A percentile compares a stretch with the other conserved stretches of the same genome.
These are phyloP conservation scores for Stenichneumon culpator DNA, from an alignment of 2,888 invertebrate genomes.

Conservation along the genomic window DNA sequence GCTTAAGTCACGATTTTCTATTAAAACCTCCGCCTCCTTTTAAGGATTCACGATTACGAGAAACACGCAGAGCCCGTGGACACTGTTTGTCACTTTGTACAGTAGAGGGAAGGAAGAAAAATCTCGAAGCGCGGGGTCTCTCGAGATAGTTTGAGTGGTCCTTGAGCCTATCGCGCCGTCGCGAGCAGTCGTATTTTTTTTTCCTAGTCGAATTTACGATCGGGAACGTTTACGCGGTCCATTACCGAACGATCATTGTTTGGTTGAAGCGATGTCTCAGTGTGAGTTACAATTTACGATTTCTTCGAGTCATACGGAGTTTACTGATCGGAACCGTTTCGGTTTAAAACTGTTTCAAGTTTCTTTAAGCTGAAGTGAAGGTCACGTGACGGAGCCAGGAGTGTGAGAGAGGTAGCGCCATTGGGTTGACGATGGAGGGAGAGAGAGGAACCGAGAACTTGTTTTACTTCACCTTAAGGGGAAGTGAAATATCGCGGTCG, in stretches of 20 bases:
- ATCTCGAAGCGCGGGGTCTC: constrained; percentile 44
- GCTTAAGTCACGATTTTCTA: constrained; percentile 17
- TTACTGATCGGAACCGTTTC: neutral
- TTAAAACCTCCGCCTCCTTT: neutral
- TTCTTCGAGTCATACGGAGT: neutral
- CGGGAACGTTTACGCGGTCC: neutral
- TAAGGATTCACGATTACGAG: constrained; percentile 47
- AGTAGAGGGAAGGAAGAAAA: constrained; percentile 12
- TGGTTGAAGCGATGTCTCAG: neutral
- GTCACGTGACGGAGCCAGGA: too few relatives aligned
- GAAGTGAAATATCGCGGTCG: too few relatives aligned
- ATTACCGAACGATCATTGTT: neutral
- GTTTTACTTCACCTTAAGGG: too few relatives aligned
- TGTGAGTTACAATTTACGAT: constrained; percentile 37
- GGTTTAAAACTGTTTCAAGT: too few relatives aligned
- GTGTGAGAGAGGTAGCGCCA: too few relatives aligned
- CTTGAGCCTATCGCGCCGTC: constrained; percentile 62
- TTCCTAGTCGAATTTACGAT: constrained; percentile 55
- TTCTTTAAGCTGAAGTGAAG: too few relatives aligned
- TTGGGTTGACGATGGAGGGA: too few relatives aligned
- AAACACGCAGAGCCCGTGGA: constrained; percentile 51
- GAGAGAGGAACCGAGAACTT: too few relatives aligned
- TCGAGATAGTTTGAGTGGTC: constrained; percentile 66
- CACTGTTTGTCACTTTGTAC: neutral
- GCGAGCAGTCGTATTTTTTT: constrained; percentile 33